Evolutionary conservation across 2,113 vertebrate genomes (phyloP).

Genomic region (Alligator sinensis): DNA sequence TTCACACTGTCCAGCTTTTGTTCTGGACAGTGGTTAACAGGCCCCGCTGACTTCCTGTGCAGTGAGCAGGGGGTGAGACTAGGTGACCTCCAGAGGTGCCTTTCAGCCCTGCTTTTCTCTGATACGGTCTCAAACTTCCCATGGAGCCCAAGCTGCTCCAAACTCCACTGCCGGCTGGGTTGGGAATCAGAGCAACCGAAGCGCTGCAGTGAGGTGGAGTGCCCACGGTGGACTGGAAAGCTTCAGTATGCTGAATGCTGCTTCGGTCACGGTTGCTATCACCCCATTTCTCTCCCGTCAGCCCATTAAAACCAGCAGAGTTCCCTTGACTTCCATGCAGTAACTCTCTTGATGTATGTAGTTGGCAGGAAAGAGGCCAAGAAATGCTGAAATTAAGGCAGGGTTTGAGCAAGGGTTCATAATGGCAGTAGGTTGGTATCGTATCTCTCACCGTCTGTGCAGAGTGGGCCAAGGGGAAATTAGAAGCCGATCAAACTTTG

Average conservation of each 20-base stretch:
- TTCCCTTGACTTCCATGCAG: neutral
- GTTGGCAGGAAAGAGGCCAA: too few relatives aligned
- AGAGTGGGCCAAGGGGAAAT: neutral
- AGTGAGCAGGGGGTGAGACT: neutral
- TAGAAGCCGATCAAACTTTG: conserved; percentile 27
- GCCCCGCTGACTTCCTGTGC: neutral
- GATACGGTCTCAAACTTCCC: neutral
- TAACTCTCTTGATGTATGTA: neutral
- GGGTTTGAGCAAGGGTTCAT: neutral
- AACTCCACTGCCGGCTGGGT: neutral
- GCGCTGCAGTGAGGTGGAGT: neutral
- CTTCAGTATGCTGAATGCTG: neutral
- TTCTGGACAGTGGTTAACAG: neutral
- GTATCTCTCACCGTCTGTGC: fast-evolving
- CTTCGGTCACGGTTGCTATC: neutral
- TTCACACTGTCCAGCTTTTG: neutral
- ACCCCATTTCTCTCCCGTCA: neutral
- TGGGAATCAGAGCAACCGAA: neutral
- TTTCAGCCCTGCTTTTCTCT: too few relatives aligned
- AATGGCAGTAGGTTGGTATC: neutral
- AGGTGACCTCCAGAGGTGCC: too few relatives aligned
- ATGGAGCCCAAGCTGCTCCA: neutral
- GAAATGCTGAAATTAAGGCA: too few relatives aligned
- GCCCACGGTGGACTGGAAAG: neutral
- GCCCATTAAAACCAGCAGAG: neutral